Conservation (phyloP, 2,113 vertebrate genomes). For the Nansenia antarctica region DNA sequence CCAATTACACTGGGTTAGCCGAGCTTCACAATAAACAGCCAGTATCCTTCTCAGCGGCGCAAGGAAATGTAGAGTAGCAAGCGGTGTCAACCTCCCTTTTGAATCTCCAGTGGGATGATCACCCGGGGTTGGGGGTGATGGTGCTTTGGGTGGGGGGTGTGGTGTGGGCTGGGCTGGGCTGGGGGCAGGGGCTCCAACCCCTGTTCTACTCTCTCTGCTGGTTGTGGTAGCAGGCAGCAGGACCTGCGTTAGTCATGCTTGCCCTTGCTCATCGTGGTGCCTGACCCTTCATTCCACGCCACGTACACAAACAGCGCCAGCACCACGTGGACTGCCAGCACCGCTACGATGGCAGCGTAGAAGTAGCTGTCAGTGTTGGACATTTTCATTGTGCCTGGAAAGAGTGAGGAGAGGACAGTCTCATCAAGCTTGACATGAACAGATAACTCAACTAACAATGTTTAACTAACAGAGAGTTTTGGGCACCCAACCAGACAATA, state of each 20-base stretch:
- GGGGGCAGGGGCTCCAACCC: slow-evolving; percentile 34
- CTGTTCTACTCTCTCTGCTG: slow-evolving; percentile 22
- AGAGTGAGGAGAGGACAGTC: background rate
- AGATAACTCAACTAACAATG: too few relatives aligned
- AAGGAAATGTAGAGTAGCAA: slow-evolving; percentile 38
- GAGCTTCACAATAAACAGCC: background rate
- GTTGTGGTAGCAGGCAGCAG: slow-evolving; percentile 26
- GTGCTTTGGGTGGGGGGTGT: background rate
- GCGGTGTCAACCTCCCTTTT: slow-evolving; percentile 26
- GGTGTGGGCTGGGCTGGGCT: slow-evolving; percentile 10
- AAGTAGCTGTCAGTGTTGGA: slow-evolving; percentile 94
- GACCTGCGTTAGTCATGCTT: slow-evolving; percentile 85
- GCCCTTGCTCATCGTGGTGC: slow-evolving; percentile 86
- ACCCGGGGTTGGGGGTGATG: slow-evolving; percentile 29
- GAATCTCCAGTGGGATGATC: slow-evolving; percentile 42
- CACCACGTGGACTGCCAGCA: slow-evolving; percentile 90
- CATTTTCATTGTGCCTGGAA: slow-evolving; percentile 87
- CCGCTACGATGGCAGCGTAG: slow-evolving; percentile 93
- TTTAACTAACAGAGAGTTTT: too few relatives aligned
- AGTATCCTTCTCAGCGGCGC: background rate
- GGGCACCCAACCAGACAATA: too few relatives aligned
- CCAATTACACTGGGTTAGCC: slow-evolving; percentile 3
- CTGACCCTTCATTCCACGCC: slow-evolving; percentile 96
- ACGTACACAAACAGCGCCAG: slow-evolving; percentile 93
- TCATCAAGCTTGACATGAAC: too few relatives aligned